A percentile compares a stretch with the other conserved stretches of the same genome.
phyloP scores from a whole-genome alignment of 2,888 invertebrate species.

The Apeira syringaria region DNA sequence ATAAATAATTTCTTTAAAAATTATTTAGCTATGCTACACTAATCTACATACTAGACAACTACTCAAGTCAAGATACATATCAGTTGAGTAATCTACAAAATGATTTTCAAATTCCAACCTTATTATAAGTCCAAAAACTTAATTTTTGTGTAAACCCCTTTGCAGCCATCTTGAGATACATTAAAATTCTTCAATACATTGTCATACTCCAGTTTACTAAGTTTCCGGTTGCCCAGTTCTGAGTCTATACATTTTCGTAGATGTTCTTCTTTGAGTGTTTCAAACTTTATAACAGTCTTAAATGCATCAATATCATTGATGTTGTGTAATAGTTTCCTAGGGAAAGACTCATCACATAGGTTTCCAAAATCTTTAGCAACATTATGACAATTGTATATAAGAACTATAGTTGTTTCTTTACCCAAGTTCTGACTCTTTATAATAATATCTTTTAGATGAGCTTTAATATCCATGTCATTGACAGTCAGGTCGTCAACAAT shows the following conservation, averaged over 20 bases:
- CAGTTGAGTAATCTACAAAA: too few relatives aligned
- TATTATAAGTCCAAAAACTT: slow-evolving; percentile 48
- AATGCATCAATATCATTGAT: slow-evolving; percentile 46
- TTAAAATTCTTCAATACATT: slow-evolving; percentile 62
- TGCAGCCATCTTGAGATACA: slow-evolving; percentile 70
- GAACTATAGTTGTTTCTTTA: slow-evolving; percentile 58
- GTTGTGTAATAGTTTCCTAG: slow-evolving; percentile 39
- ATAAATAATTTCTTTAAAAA: neutral
- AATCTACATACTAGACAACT: slow-evolving; percentile 11
- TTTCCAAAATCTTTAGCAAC: slow-evolving; percentile 40
- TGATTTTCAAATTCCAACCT: slow-evolving; percentile 9
- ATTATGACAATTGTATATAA: slow-evolving; percentile 65
- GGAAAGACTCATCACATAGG: slow-evolving; percentile 51
- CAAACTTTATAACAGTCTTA: slow-evolving; percentile 59
- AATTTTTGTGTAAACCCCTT: slow-evolving; percentile 72
- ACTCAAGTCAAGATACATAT: neutral
- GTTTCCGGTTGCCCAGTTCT: slow-evolving; percentile 43
- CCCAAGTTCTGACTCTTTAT: slow-evolving; percentile 54
- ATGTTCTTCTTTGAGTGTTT: slow-evolving; percentile 49
- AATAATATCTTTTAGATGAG: slow-evolving; percentile 48
- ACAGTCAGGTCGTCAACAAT: slow-evolving; percentile 64
- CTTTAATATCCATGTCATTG: slow-evolving; percentile 45
- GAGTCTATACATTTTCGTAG: slow-evolving; percentile 62
- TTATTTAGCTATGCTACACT: slow-evolving; percentile 9
- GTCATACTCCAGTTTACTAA: slow-evolving; percentile 40